phyloP scores from a whole-genome alignment of 2,888 invertebrate species.

The Xanthorhoe designata region DNA sequence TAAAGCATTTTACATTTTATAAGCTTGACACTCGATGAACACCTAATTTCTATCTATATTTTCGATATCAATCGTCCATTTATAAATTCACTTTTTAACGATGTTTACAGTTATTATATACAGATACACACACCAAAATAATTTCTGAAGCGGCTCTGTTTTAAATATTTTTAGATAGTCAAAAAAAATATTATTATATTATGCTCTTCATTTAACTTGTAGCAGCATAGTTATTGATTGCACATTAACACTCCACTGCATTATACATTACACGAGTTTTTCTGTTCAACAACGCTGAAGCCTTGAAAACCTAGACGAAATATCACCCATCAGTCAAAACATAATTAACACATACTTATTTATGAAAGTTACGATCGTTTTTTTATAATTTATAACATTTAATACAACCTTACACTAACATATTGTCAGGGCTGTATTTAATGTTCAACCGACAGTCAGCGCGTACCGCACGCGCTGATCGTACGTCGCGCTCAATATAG shows the following conservation, averaged over 20 bases:
- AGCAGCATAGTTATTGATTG: neutral
- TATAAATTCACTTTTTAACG: conserved; percentile 19
- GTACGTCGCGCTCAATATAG: too few species aligned
- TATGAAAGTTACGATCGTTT: too few species aligned
- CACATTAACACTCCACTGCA: neutral
- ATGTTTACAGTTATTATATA: neutral
- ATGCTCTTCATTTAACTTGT: neutral
- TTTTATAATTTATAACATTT: too few species aligned
- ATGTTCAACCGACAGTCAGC: too few species aligned
- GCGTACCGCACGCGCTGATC: too few species aligned
- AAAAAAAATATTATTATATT: neutral
- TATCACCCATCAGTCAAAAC: neutral
- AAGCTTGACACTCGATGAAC: conserved; percentile 31
- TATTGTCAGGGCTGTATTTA: too few species aligned
- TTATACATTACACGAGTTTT: neutral
- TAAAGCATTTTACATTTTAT: conserved; percentile 49
- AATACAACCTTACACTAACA: too few species aligned
- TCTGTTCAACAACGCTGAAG: neutral
- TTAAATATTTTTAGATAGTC: neutral
- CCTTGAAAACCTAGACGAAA: neutral
- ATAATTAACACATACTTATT: too few species aligned
- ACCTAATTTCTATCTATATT: conserved; percentile 29
- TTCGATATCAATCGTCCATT: conserved; percentile 31
- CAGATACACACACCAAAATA: neutral
- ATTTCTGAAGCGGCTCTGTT: neutral